Percentiles rank a stretch among this genome's conserved stretches.
phyloP scores from a whole-genome alignment of 2,797 vertebrate species.

The Poecilia picta region DNA sequence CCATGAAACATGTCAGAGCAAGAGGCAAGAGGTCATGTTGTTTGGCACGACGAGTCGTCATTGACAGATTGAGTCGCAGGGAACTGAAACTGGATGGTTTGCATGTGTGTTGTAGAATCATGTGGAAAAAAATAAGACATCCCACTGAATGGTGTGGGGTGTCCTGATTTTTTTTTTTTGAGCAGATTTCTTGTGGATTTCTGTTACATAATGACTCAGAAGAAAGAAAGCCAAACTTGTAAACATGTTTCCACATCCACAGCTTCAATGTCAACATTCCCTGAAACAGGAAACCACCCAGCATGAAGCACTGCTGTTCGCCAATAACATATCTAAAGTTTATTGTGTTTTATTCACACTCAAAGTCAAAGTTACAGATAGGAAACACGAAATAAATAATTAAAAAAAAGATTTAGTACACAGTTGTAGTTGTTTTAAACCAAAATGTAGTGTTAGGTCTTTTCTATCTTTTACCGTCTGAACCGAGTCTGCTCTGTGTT shows the following conservation, averaged over 20 bases:
- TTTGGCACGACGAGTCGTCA: neutral
- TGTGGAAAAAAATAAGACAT: neutral
- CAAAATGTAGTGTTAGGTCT: neutral
- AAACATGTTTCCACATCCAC: constrained; percentile 2
- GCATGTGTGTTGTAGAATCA: neutral
- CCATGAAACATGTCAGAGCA: neutral
- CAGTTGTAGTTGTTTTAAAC: neutral
- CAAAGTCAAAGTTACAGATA: neutral
- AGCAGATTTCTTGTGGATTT: neutral
- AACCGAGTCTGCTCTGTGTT: constrained; percentile 10
- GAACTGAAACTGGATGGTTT: neutral
- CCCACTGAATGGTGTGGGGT: neutral
- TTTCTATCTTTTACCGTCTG: neutral
- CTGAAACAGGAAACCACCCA: neutral
- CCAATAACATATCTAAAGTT: neutral
- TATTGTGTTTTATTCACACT: neutral
- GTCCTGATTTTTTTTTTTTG: neutral
- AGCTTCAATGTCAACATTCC: neutral
- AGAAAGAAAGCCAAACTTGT: neutral
- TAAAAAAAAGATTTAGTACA: neutral
- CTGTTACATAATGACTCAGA: neutral
- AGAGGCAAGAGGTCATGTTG: neutral
- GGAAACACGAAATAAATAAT: neutral
- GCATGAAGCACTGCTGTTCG: neutral
- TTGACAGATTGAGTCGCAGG: neutral